A percentile compares a stretch with the other conserved stretches of the same genome.
These are phyloP conservation scores for Bovichtus diacanthus DNA, from an alignment of 2,797 vertebrate genomes.

Conservation along the genomic window DNA sequence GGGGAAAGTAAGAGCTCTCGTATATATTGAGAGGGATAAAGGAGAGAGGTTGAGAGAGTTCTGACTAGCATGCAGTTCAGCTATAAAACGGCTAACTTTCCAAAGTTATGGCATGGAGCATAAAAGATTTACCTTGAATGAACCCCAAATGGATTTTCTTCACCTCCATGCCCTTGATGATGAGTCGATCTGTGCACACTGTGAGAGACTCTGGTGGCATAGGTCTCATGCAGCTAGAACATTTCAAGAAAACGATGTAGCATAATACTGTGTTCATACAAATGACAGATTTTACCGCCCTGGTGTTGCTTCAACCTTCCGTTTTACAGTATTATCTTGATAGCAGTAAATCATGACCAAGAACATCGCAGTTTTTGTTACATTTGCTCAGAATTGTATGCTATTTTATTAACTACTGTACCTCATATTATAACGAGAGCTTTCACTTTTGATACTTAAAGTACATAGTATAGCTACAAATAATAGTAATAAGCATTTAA, in stretches of 20 bases:
- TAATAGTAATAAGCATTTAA: no score
- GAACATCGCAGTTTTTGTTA: not conserved
- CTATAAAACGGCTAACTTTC: conserved; percentile 25
- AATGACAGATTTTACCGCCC: not conserved
- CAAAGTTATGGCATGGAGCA: conserved; percentile 13
- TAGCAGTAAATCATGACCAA: not conserved
- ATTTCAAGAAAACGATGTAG: not conserved
- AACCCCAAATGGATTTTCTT: conserved; percentile 47
- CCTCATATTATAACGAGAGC: no score
- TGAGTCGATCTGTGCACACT: conserved; percentile 7
- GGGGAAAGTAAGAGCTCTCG: conserved; percentile 16
- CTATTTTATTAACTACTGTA: not conserved
- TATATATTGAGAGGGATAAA: conserved; percentile 15
- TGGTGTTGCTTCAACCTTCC: not conserved
- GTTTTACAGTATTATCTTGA: conserved; percentile 12
- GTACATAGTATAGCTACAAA: no score
- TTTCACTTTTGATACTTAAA: not conserved
- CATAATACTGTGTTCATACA: not conserved
- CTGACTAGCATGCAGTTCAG: conserved; percentile 26
- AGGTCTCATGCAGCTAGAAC: conserved; percentile 14
- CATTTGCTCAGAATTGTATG: not conserved
- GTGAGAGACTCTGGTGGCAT: conserved; percentile 15
- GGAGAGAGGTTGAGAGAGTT: conserved; percentile 22
- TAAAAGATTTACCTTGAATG: conserved; percentile 37
- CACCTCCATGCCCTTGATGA: conserved; percentile 16